Evolutionary conservation across 2,888 invertebrate species (phyloP).

Genomic region (Phengaris alcon): DNA sequence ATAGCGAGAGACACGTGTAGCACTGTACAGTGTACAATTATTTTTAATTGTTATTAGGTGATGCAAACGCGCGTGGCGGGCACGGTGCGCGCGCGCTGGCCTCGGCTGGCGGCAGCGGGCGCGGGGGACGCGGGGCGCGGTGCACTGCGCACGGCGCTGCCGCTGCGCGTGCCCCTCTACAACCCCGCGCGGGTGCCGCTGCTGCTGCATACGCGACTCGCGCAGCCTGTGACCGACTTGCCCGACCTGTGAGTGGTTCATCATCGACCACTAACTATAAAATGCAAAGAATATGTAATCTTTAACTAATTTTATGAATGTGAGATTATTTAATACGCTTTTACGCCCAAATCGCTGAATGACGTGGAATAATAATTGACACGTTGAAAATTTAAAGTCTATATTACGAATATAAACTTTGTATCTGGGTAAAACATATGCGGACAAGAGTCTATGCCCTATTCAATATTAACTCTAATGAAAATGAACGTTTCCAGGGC

Average conservation of each 20-base stretch:
- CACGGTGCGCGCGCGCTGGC: constrained; percentile 41
- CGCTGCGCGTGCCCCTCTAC: constrained; percentile 61
- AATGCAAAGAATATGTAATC: background rate
- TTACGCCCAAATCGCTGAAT: background rate
- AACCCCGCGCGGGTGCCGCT: constrained; percentile 85
- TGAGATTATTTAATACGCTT: background rate
- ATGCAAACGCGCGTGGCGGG: constrained; percentile 45
- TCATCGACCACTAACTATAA: background rate
- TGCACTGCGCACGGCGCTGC: constrained; percentile 38
- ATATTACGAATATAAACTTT: no score
- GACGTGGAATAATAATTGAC: no score
- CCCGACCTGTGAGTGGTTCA: constrained; percentile 30
- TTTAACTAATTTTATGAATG: background rate
- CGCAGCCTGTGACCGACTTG: constrained; percentile 51
- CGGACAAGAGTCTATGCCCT: background rate
- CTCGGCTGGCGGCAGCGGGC: constrained; percentile 49
- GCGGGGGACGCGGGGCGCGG: constrained; percentile 40
- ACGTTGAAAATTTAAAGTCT: no score
- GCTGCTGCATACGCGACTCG: constrained; percentile 81
- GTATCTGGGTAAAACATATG: no score
- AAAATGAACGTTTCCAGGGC: constrained; percentile 36
- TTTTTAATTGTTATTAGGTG: constrained; percentile 39
- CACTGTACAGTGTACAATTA: no score
- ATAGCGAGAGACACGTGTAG: no score
- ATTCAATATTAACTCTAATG: background rate